Evolutionary conservation across 1,140 invertebrate species (phyloP).

Genomic region (Watersipora subatra): DNA sequence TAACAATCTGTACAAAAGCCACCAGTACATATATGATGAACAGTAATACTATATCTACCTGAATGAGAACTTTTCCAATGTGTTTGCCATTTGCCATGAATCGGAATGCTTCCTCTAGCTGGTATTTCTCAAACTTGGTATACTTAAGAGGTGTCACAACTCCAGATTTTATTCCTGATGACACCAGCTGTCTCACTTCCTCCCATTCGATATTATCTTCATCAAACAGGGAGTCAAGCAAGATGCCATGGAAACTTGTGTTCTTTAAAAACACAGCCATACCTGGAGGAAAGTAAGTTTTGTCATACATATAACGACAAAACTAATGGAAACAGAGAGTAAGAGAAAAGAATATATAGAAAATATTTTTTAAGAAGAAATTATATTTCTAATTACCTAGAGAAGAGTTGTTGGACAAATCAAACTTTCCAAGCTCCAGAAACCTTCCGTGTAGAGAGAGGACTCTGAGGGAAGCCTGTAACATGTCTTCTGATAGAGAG

Average conservation of each 20-base stretch:
- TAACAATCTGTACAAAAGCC: neutral
- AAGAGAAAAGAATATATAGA: neutral
- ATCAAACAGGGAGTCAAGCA: conserved; percentile 77
- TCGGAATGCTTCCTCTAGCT: conserved; percentile 77
- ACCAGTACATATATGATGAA: neutral
- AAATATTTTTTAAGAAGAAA: neutral
- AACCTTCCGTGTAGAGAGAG: conserved; percentile 78
- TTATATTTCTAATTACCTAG: conserved; percentile 47
- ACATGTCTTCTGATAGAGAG: conserved; percentile 79
- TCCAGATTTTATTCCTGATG: conserved; percentile 66
- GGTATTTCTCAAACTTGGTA: conserved; percentile 64
- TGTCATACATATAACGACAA: neutral
- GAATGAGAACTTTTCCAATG: conserved; percentile 85
- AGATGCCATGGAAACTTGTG: conserved; percentile 86
- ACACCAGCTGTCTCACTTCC: conserved; percentile 58
- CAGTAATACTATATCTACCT: conserved; percentile 45
- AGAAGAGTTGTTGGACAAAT: conserved; percentile 75
- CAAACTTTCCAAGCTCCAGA: conserved; percentile 91
- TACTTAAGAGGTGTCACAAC: conserved; percentile 68
- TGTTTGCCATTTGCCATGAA: conserved; percentile 95
- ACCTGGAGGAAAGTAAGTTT: conserved; percentile 40
- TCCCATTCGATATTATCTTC: conserved; percentile 55
- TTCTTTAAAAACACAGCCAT: conserved; percentile 93
- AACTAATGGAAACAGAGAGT: neutral
- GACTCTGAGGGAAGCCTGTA: conserved; percentile 80